phyloP scores from a whole-genome alignment of 2,888 invertebrate species.

The Teleogryllus oceanicus region DNA sequence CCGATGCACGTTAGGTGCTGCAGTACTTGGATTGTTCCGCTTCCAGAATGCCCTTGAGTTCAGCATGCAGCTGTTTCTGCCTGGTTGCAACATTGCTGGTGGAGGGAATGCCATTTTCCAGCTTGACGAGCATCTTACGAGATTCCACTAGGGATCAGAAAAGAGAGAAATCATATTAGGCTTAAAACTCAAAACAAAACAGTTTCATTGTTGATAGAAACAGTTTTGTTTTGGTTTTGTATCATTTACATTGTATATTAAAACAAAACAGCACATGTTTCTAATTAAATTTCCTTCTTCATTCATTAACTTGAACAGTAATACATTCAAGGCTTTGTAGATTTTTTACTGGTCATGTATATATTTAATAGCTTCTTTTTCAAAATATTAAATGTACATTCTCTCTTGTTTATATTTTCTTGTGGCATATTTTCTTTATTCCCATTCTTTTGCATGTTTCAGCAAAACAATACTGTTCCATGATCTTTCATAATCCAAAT shows the following conservation, averaged over 20 bases:
- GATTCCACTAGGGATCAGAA: not conserved
- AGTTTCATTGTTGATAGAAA: not conserved
- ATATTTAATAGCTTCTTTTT: too few species aligned
- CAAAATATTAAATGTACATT: too few species aligned
- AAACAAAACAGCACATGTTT: too few species aligned
- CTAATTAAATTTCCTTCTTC: too few species aligned
- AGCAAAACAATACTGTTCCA: too few species aligned
- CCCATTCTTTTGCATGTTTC: constrained; percentile 12
- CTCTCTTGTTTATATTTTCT: too few species aligned
- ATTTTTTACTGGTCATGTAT: too few species aligned
- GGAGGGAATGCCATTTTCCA: not conserved
- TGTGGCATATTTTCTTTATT: too few species aligned
- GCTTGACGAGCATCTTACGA: not conserved
- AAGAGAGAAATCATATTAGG: constrained; percentile 5
- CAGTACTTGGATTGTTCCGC: not conserved
- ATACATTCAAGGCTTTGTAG: too few species aligned
- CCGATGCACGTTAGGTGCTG: constrained; percentile 5
- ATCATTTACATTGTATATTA: not conserved
- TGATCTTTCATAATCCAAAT: too few species aligned
- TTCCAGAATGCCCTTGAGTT: not conserved
- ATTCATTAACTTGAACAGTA: too few species aligned
- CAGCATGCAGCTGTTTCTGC: not conserved
- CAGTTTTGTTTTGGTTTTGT: constrained; percentile 1
- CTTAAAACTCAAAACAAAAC: constrained; percentile 1
- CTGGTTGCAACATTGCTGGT: not conserved